Conservation (phyloP, 2,797 vertebrate genomes). For the Macrochelys suwanniensis region DNA sequence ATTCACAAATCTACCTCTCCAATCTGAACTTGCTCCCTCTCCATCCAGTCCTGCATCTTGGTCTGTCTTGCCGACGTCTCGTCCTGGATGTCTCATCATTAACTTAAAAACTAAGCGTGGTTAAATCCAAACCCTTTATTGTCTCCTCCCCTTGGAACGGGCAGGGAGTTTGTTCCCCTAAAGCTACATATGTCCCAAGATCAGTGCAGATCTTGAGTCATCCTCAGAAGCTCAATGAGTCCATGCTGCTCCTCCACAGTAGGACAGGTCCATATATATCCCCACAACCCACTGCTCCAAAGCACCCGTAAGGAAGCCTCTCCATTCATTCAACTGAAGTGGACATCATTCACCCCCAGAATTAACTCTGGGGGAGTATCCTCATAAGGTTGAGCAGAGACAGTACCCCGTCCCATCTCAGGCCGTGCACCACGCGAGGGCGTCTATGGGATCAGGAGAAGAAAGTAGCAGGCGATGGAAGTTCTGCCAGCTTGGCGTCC, state of each 20-base stretch:
- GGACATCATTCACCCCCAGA: not conserved
- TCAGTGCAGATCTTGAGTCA: not conserved
- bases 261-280: not conserved
- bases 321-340: not conserved
- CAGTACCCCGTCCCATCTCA: not conserved
- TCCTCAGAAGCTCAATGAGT: not conserved
- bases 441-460: not conserved
- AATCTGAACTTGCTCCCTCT: not conserved
- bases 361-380: not conserved
- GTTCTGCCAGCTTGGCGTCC: not conserved
- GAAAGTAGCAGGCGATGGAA: not conserved
- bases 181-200: not conserved
- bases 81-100: not conserved
- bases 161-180: not conserved
- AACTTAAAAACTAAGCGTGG: not conserved
- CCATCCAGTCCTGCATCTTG: fast-evolving
- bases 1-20: not conserved
- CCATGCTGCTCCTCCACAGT: not conserved
- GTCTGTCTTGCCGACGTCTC: not conserved
- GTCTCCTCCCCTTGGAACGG: not conserved
- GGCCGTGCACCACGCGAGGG: not conserved
- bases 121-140: not conserved
- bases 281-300: not conserved
- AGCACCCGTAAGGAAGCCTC: not conserved
- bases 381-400: not conserved